Evolutionary conservation across 2,113 vertebrate species (phyloP).

Genomic region (Tetraodon nigroviridis): DNA sequence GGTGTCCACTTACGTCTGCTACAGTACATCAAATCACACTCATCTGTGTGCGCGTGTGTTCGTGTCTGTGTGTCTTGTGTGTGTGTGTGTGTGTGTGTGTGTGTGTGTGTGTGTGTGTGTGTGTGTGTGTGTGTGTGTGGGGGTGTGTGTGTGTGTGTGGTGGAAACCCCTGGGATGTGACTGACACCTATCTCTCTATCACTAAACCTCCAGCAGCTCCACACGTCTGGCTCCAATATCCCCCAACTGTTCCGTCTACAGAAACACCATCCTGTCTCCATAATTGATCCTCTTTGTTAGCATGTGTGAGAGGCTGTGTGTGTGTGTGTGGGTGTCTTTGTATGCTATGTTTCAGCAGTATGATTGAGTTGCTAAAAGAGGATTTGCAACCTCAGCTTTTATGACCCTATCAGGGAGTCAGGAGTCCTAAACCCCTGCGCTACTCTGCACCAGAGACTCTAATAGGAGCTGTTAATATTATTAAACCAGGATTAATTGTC

Average conservation of each 20-base stretch:
- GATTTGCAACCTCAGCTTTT: slow-evolving; percentile 18
- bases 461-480: slow-evolving; percentile 6
- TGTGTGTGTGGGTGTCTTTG: slow-evolving; percentile 2
- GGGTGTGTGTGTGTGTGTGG: slow-evolving; percentile 27
- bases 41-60: slow-evolving; percentile 47
- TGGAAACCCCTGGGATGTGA: slow-evolving; percentile 57
- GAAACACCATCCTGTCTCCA: slow-evolving; percentile 65
- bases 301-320: slow-evolving; percentile 1
- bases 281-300: slow-evolving; percentile 61
- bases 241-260: slow-evolving; percentile 62
- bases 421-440: slow-evolving; percentile 25
- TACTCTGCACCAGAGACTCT: no score
- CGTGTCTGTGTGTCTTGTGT: slow-evolving; percentile 32
- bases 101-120: slow-evolving; percentile 30
- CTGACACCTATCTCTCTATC: slow-evolving; percentile 74
- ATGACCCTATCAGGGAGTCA: slow-evolving; percentile 32
- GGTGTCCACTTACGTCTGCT: slow-evolving; percentile 69
- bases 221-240: slow-evolving; percentile 77
- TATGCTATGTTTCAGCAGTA: slow-evolving; percentile 19
- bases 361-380: slow-evolving; percentile 36
- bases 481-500: not conserved
- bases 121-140: slow-evolving; percentile 26
- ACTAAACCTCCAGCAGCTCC: slow-evolving; percentile 69
- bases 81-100: slow-evolving; percentile 41
- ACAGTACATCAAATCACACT: slow-evolving; percentile 71